Conservation (phyloP, 2,797 vertebrate species). For the Tympanoctomys barrerae region DNA sequence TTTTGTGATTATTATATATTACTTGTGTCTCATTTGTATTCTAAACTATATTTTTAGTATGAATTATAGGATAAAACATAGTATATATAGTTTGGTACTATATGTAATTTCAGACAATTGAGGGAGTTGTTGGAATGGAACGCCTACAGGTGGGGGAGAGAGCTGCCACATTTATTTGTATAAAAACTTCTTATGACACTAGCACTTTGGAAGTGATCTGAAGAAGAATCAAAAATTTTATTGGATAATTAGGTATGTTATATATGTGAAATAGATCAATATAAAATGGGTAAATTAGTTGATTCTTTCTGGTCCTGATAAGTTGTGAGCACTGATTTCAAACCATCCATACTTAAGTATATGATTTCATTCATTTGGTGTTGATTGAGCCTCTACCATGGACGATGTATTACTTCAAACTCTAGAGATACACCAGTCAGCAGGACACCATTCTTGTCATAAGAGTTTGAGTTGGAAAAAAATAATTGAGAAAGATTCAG, state of each 20-base stretch:
- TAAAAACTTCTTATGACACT: background rate
- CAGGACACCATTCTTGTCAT: background rate
- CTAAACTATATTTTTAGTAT: background rate
- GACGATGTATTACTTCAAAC: background rate
- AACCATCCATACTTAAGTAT: background rate
- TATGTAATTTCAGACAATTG: background rate
- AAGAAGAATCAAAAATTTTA: background rate
- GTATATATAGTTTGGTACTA: background rate
- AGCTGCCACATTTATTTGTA: background rate
- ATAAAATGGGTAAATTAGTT: background rate
- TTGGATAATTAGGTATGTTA: background rate
- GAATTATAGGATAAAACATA: background rate
- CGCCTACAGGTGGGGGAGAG: background rate
- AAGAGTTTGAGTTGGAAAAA: background rate
- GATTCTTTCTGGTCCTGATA: background rate
- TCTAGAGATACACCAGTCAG: background rate
- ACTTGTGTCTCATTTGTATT: background rate
- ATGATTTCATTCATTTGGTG: background rate
- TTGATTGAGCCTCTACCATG: background rate
- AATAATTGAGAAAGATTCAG: background rate
- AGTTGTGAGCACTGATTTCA: slow-evolving; percentile 27
- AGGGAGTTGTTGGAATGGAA: background rate
- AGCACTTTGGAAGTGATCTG: background rate
- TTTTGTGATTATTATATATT: background rate
- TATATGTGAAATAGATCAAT: background rate